Percentiles rank a stretch among this genome's conserved stretches.
These are phyloP conservation scores for Macropodus opercularis DNA, from an alignment of 2,797 vertebrate genomes.

Conservation along the genomic window DNA sequence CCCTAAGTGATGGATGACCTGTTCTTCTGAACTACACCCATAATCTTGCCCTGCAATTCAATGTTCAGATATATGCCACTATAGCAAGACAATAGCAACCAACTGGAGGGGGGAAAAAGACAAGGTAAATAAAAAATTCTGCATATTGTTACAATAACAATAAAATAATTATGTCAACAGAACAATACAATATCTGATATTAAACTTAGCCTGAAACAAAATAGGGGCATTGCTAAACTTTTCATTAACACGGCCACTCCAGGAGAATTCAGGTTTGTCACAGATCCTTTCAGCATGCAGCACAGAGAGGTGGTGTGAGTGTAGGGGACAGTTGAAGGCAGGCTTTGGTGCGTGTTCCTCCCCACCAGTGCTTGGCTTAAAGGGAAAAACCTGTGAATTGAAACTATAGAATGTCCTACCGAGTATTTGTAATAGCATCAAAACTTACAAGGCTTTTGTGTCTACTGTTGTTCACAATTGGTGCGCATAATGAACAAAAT, in stretches of 20 bases:
- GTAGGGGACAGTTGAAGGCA: slow-evolving; percentile 31
- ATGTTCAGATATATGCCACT: background rate
- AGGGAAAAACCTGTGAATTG: slow-evolving; percentile 52
- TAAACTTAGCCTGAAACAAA: no score
- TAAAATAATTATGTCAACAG: no score
- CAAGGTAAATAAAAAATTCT: no score
- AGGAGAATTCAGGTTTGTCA: slow-evolving; percentile 47
- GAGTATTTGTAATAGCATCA: slow-evolving; percentile 71
- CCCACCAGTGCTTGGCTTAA: slow-evolving; percentile 53
- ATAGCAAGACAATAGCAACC: background rate
- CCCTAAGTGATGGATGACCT: background rate
- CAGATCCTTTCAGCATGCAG: slow-evolving; percentile 27
- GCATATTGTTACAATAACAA: no score
- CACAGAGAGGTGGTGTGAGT: background rate
- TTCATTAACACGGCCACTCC: slow-evolving; percentile 27
- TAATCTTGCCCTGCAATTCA: background rate
- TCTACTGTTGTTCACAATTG: slow-evolving; percentile 67
- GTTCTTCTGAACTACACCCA: background rate
- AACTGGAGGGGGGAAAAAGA: no score
- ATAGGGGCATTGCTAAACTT: no score
- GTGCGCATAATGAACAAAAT: slow-evolving; percentile 70
- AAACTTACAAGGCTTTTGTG: slow-evolving; percentile 63
- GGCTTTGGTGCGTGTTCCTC: slow-evolving; percentile 43
- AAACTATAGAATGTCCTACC: slow-evolving; percentile 67
- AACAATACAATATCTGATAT: no score